These are phyloP conservation scores for Ormyrus thymus DNA, from an alignment of 2,888 invertebrate species.

Conservation along the genomic window DNA sequence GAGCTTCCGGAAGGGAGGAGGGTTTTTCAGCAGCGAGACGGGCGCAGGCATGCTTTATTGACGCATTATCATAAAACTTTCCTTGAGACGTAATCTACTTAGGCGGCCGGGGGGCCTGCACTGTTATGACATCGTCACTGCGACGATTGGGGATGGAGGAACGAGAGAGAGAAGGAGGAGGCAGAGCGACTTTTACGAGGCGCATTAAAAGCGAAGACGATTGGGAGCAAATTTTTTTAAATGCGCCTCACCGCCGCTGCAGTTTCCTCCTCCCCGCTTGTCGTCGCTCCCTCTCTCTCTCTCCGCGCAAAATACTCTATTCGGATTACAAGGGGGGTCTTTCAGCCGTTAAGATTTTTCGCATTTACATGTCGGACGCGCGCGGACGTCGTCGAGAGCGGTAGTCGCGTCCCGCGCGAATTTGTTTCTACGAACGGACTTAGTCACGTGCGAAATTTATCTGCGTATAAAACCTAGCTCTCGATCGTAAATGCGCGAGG, in stretches of 20 bases:
- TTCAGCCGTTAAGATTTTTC: conserved; percentile 36
- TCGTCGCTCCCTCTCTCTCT: too few species aligned
- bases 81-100: conserved; percentile 56
- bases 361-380: background rate
- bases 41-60: conserved; percentile 49
- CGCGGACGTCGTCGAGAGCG: too few species aligned
- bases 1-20: conserved; percentile 19
- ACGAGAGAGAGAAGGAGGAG: background rate
- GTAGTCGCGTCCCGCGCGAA: background rate
- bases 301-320: background rate
- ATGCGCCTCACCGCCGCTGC: background rate
- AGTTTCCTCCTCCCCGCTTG: background rate
- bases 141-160: conserved; percentile 11
- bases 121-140: conserved; percentile 40
- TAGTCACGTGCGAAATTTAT: background rate
- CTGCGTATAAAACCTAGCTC: conserved; percentile 4
- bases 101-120: conserved; percentile 22
- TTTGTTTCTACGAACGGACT: background rate
- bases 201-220: conserved; percentile 52
- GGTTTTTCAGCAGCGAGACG: conserved; percentile 34
- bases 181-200: conserved; percentile 49
- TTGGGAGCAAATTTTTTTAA: conserved; percentile 54
- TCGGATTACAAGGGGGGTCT: conserved; percentile 28
- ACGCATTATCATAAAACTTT: conserved; percentile 58
- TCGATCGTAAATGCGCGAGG: background rate